Percentiles rank a stretch among this genome's conserved stretches.
These are phyloP conservation scores for Luperina testacea DNA, from an alignment of 2,888 invertebrate species.

Conservation along the genomic window DNA sequence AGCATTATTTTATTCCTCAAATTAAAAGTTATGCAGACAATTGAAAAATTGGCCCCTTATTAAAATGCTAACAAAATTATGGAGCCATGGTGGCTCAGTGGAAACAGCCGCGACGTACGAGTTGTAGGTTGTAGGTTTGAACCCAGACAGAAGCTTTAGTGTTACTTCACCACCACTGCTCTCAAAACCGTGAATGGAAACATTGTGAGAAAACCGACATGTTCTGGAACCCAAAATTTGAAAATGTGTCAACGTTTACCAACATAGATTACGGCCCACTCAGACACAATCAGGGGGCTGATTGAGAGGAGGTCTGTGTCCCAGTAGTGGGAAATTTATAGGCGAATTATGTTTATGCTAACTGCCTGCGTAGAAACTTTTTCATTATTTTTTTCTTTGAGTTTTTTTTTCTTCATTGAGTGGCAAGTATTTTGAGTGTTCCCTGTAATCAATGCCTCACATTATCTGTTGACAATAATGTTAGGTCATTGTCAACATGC, in stretches of 20 bases:
- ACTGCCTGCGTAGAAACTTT: too few relatives aligned
- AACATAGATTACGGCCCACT: not conserved
- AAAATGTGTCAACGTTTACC: not conserved
- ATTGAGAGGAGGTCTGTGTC: not conserved
- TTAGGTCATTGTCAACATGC: slow-evolving; percentile 53
- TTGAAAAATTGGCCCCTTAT: not conserved
- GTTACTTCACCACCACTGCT: not conserved
- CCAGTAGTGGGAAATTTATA: too few relatives aligned
- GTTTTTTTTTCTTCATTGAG: not conserved
- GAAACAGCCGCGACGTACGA: not conserved
- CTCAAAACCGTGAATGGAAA: not conserved
- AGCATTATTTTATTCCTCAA: not conserved
- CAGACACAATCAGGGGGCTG: too few relatives aligned
- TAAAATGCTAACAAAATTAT: not conserved
- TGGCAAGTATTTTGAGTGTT: slow-evolving; percentile 12
- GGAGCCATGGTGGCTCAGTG: not conserved
- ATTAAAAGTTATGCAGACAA: not conserved
- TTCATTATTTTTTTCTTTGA: too few relatives aligned
- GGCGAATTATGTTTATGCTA: too few relatives aligned
- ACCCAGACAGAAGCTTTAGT: not conserved
- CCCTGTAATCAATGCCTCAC: slow-evolving; percentile 21
- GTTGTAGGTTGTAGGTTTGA: not conserved
- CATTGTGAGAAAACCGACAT: not conserved
- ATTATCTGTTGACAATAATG: slow-evolving; percentile 8
- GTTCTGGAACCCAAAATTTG: not conserved